Percentiles rank a stretch among this genome's conserved stretches.
Conservation (phyloP, 2,797 vertebrate species). For the Myripristis jacobus region DNA sequence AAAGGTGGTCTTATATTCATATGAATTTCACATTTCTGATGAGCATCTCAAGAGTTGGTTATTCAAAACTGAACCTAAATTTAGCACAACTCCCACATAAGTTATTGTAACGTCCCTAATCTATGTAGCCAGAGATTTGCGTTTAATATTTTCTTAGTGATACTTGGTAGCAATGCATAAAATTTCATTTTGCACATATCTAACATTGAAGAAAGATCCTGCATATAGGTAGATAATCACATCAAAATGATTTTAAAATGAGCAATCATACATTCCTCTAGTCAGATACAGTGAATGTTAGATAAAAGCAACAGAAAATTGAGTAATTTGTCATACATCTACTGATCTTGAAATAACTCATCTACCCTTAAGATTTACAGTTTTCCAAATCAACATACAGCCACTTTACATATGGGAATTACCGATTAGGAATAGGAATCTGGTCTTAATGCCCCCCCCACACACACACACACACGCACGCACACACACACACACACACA, state of each 20-base stretch:
- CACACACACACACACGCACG: slow-evolving; percentile 24
- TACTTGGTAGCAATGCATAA: slow-evolving; percentile 15
- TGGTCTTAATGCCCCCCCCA: not conserved
- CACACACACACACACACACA: too few species aligned
- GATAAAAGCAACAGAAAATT: not conserved
- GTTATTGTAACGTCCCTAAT: slow-evolving; percentile 13
- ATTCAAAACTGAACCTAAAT: slow-evolving; percentile 19
- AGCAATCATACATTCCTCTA: slow-evolving; percentile 6
- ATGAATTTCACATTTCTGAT: slow-evolving; percentile 52
- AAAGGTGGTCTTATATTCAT: slow-evolving; percentile 59
- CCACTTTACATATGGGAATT: slow-evolving; percentile 2
- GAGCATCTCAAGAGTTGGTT: slow-evolving; percentile 29
- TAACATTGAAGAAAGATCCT: slow-evolving; percentile 4
- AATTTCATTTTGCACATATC: not conserved
- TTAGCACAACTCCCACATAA: slow-evolving; percentile 32
- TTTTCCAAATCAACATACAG: slow-evolving; percentile 32
- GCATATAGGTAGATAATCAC: not conserved
- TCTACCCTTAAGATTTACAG: slow-evolving; percentile 19
- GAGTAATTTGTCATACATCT: slow-evolving; percentile 3
- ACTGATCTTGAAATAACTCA: not conserved
- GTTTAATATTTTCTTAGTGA: not conserved
- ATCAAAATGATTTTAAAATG: slow-evolving; percentile 19
- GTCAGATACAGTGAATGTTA: slow-evolving; percentile 14
- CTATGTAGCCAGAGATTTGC: slow-evolving; percentile 15
- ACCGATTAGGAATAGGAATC: slow-evolving; percentile 24